These are phyloP conservation scores for Planococcus citri DNA, from an alignment of 1,140 invertebrate species.

Conservation along the genomic window DNA sequence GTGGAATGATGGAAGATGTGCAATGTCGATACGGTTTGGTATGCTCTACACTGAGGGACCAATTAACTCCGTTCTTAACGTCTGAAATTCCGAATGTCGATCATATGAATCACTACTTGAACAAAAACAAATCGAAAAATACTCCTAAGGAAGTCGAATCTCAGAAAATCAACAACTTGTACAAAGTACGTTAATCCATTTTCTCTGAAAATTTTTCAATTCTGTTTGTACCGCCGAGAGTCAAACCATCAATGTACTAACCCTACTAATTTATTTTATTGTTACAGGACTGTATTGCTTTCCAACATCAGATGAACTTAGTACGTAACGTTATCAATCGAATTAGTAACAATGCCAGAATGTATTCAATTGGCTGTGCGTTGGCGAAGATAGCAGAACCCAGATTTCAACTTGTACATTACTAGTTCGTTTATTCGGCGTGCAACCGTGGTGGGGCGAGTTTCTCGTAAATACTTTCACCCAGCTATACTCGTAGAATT, in stretches of 20 bases:
- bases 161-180: constrained; percentile 58
- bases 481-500: constrained; percentile 61
- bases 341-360: constrained; percentile 43
- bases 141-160: constrained; percentile 42
- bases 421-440: constrained; percentile 62
- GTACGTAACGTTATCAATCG: constrained; percentile 57
- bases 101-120: constrained; percentile 66
- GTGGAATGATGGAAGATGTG: constrained; percentile 58
- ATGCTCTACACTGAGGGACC: constrained; percentile 60
- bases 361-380: constrained; percentile 55
- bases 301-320: constrained; percentile 67
- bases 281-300: constrained; percentile 55
- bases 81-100: constrained; percentile 62
- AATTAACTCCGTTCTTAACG: constrained; percentile 58
- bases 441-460: constrained; percentile 75
- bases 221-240: too few species aligned
- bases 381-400: constrained; percentile 45
- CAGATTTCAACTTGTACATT: constrained; percentile 62
- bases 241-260: too few species aligned
- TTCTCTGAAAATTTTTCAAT: too few species aligned
- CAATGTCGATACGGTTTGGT: constrained; percentile 73
- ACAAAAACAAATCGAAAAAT: constrained; percentile 43
- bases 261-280: too few species aligned
- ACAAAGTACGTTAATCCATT: constrained; percentile 55
- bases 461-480: constrained; percentile 69